Evolutionary conservation across 2,113 vertebrate species (phyloP).

Genomic region (Myodes glareolus): DNA sequence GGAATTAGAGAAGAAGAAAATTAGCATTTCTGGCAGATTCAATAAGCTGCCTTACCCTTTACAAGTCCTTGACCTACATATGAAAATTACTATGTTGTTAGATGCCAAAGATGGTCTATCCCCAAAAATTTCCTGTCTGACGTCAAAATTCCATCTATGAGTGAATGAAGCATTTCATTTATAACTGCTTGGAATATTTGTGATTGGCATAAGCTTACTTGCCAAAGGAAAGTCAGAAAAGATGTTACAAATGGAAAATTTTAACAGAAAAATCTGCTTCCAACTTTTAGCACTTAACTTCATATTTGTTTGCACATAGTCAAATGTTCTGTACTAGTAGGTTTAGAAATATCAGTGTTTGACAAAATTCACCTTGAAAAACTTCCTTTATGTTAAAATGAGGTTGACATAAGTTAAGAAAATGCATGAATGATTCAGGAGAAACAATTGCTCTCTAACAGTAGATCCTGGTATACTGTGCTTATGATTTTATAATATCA

Average conservation of each 20-base stretch:
- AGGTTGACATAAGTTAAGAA: neutral
- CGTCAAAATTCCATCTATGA: neutral
- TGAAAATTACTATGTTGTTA: too few relatives aligned
- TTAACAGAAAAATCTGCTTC: neutral
- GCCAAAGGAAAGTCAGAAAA: slow-evolving; percentile 34
- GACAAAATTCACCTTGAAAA: neutral
- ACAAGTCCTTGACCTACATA: neutral
- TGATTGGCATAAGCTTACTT: neutral
- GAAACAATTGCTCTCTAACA: neutral
- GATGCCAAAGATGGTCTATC: neutral
- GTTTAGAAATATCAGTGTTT: neutral
- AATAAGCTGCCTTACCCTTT: neutral
- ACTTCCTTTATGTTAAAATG: neutral
- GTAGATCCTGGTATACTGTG: neutral
- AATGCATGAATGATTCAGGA: neutral
- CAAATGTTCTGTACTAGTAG: neutral
- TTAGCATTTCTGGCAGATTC: neutral
- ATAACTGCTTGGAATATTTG: neutral
- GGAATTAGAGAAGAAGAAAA: neutral
- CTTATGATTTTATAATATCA: neutral
- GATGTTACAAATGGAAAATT: neutral
- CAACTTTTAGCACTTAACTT: neutral
- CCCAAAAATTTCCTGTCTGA: neutral
- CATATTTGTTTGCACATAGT: neutral
- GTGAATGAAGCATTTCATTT: neutral